Evolutionary conservation across 2,888 invertebrate species (phyloP), one percentile per base, ranked within the genome.

Genomic region (Orthosia incerta): DNA sequence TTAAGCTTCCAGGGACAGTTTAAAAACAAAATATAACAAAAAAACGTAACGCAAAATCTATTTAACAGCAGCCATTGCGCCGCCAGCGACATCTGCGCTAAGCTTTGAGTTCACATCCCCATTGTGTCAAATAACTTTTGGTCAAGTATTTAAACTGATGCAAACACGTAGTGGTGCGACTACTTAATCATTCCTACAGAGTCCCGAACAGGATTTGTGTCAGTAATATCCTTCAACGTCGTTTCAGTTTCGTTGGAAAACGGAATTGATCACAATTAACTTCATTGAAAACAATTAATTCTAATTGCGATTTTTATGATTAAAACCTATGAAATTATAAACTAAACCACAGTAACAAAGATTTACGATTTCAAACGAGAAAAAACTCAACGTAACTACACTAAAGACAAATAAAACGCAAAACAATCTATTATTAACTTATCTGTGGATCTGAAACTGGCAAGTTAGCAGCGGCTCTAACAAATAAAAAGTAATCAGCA

Each of bases 401-500:
- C 12, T 15, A 16, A 20, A 55, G 39, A 64, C 39, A 72, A 70
- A 72, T 66, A 56, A 55, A 70, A 71, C 51, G 13, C 3, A 62
- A 62, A 79, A 77, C 4, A 53, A 51, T n/a, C 48, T 79, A 79
- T 48, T 64, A 77, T 56, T 56, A 64, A 79, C 72, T 82, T 83
- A 65, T 74, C 66, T 74, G 48, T 65, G 61, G 71, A 74, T 83
- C 74, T 71, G 45, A 74, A 80, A 83, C 60, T 61, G 67, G 59
- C 69, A 56, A 75, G 62, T 71, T 67, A 71, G 59, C 68, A 63
- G 63, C 31, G 64, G 20, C 70, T 80, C 48, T 60, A 64, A 71
- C 66, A 53, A 71, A 77, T 79, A 80, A 83, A 88, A 80, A 85
- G 82, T 78, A 87, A 89, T 89, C 87, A 86, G 83, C 76, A 45